Evolutionary conservation across 2,888 invertebrate genomes (phyloP).

Genomic region (Sicus ferrugineus): DNA sequence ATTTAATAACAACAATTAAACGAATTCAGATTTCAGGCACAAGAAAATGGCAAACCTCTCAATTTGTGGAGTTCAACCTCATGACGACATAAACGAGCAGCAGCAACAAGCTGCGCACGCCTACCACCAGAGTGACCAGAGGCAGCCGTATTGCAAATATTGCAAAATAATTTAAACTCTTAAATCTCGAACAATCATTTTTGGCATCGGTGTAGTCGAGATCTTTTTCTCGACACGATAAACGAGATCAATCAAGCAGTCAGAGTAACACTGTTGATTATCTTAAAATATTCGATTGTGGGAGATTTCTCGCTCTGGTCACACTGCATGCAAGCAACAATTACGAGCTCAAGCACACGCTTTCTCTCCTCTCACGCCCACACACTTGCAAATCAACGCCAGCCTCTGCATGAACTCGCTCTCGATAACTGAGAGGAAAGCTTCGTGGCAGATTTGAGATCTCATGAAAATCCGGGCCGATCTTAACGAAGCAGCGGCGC

Average conservation of each 20-base stretch:
- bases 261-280: no score
- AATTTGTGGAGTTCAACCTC: background rate
- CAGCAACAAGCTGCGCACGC: conserved; percentile 20
- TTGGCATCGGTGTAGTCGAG: no score
- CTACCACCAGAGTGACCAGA: no score
- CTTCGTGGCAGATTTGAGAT: conserved; percentile 11
- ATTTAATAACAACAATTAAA: conserved; percentile 39
- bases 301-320: no score
- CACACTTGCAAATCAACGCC: background rate
- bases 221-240: no score
- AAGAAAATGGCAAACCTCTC: conserved; percentile 27
- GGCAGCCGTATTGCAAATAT: no score
- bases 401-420: background rate
- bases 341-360: background rate
- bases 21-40: background rate
- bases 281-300: no score
- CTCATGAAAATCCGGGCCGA: conserved; percentile 28
- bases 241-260: no score
- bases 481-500: conserved; percentile 15
- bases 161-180: no score
- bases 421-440: conserved; percentile 5
- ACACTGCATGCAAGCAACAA: conserved; percentile 14
- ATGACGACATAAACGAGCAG: background rate
- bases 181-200: no score
- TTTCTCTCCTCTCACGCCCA: background rate